Base-by-base conservation (phyloP, 2,888 invertebrate species). In the Agrotis ipsilon region DNA sequence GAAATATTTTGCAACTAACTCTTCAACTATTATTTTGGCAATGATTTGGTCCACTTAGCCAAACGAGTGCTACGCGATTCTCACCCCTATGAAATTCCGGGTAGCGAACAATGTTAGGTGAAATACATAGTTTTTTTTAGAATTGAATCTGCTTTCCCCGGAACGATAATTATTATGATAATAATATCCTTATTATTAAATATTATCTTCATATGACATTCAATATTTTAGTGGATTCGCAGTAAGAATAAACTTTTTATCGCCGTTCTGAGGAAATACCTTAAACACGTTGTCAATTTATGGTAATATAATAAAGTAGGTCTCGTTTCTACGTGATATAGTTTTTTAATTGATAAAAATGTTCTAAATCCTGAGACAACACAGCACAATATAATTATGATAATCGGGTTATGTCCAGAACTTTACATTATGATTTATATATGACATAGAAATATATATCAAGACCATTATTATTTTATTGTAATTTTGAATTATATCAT, bases 31-130 rank as follows among this genome's bases (percentile, higher is more conserved):
- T 24, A 24, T 24, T 24, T 88, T 85, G 83, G 84, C 81, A 81
- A 82, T 75, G 80, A 78, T 85, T 88, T 88, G 88, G 88, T 88
- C 88, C 86, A 61, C 71, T 72, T 72, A 78, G 82, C 82, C 80
- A 81, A 85, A 73, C 18, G 32, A 70, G 68, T 66, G 49, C 57
- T 45, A 32, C 3, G 27, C 39, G 39, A 39, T 39, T 39, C 39
- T 39, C 39, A 39, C 11, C 39, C 1, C 39, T 11, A 11, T 9
- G 39, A 39, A 39, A 11, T 39, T 39, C 39, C 1, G 39, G 39
- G 39, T 39, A 11, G 39, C 9, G 39, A 39, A 39, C 11, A 9
- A 11, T 39, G 11, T 39, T 11, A 11, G 39, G 39, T 39, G 11
- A 32, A 32, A 7, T 6, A 32, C 32, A 32, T 7, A 32, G 7